Evolutionary conservation across 2,888 invertebrate genomes (phyloP).

Genomic region (Metallyticus violacea): DNA sequence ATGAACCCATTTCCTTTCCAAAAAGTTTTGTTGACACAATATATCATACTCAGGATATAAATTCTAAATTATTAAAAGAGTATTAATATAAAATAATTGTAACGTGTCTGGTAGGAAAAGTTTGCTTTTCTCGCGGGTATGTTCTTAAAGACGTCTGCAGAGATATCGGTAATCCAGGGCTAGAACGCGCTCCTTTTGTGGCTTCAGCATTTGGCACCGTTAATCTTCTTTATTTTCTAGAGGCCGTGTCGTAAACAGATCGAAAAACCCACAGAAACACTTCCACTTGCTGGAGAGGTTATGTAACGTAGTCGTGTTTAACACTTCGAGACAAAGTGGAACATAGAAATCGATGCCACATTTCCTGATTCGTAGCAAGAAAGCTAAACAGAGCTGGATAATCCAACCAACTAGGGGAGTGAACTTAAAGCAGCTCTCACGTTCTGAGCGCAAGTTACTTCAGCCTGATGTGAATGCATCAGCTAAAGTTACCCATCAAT

Average conservation of each 20-base stretch:
- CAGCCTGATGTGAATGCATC: too few species aligned
- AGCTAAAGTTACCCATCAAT: too few species aligned
- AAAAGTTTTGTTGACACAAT: too few species aligned
- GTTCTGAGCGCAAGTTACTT: too few species aligned
- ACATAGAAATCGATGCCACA: neutral
- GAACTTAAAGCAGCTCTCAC: too few species aligned
- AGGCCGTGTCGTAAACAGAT: neutral
- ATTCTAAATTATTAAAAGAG: too few species aligned
- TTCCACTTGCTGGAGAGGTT: neutral
- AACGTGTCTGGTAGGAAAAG: too few species aligned
- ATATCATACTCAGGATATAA: too few species aligned
- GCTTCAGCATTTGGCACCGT: neutral
- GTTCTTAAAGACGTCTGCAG: neutral
- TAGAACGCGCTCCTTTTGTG: neutral
- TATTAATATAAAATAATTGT: too few species aligned
- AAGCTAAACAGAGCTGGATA: neutral
- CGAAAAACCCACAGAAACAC: neutral
- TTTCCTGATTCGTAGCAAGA: neutral
- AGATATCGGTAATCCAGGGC: neutral
- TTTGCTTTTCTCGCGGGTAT: too few species aligned
- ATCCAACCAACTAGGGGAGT: too few species aligned
- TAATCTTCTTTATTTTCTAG: neutral
- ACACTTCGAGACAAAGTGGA: neutral
- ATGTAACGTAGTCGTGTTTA: neutral
- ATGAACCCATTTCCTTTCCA: too few species aligned